Evolutionary conservation across 2,113 vertebrate genomes (phyloP).

Genomic region (Myrmecophaga tridactyla): DNA sequence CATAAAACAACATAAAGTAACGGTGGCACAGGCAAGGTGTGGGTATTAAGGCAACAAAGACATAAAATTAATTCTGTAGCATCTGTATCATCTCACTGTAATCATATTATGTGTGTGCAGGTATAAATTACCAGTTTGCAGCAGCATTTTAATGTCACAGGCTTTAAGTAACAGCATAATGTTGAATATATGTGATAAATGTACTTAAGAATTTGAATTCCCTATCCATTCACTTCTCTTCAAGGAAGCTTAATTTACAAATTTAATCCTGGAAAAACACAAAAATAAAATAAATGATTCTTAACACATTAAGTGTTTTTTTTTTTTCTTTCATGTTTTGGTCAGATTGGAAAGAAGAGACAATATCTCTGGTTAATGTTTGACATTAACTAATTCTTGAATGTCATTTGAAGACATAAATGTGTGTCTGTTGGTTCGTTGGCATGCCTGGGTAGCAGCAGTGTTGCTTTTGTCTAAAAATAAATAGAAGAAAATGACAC

Average conservation of each 20-base stretch:
- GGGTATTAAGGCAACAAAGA: not conserved
- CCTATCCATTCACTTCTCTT: not conserved
- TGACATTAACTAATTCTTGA: not conserved
- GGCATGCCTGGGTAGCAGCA: not conserved
- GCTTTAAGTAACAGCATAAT: not conserved
- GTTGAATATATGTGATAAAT: not conserved
- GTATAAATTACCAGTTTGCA: constrained; percentile 5
- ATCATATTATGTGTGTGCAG: not conserved
- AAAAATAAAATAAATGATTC: not conserved
- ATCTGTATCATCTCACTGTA: not conserved
- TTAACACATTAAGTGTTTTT: not conserved
- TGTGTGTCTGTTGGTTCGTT: not conserved
- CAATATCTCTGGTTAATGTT: not conserved
- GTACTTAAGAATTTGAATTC: not conserved
- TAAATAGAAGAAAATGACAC: not conserved
- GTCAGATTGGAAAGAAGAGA: not conserved
- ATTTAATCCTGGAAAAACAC: not conserved
- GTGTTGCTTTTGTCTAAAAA: not conserved
- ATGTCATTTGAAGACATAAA: not conserved
- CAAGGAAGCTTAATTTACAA: not conserved
- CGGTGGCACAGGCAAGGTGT: not conserved
- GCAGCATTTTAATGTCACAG: not conserved
- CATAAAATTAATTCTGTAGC: not conserved
- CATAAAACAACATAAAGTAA: not conserved
- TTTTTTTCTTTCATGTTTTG: not conserved